These are phyloP conservation scores for Elachura formosa DNA, from an alignment of 2,113 vertebrate species.

Conservation along the genomic window DNA sequence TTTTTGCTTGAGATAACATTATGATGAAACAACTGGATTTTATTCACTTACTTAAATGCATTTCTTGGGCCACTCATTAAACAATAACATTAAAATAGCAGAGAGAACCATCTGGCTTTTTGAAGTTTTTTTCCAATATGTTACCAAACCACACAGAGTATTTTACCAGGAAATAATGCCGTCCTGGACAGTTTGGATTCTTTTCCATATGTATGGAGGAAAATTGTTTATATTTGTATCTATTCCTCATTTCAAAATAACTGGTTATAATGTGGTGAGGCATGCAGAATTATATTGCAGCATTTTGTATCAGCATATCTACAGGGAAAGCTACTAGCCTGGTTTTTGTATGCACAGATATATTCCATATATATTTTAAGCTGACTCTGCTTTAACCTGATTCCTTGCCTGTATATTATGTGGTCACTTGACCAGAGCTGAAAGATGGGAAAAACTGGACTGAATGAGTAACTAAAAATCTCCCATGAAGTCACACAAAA, in stretches of 20 bases:
- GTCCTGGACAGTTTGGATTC: conserved; percentile 32
- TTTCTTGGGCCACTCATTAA: conserved; percentile 58
- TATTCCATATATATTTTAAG: not conserved
- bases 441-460: not conserved
- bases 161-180: conserved; percentile 55
- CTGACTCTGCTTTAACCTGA: not conserved
- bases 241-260: conserved; percentile 25
- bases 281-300: not conserved
- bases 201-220: conserved; percentile 14
- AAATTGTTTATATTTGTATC: conserved; percentile 1
- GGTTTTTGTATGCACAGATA: not conserved
- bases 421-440: not conserved
- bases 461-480: not conserved
- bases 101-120: conserved; percentile 66
- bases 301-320: not conserved
- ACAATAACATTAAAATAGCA: conserved; percentile 48
- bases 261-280: not conserved
- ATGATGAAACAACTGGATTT: conserved; percentile 56
- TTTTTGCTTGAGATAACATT: conserved; percentile 62
- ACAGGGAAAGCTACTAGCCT: fast-evolving
- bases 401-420: not conserved
- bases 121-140: conserved; percentile 44
- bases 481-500: not conserved
- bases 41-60: conserved; percentile 54
- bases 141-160: conserved; percentile 57